Conservation (phyloP, 2,113 vertebrate genomes). For the Nothocercus nigrocapillus region DNA sequence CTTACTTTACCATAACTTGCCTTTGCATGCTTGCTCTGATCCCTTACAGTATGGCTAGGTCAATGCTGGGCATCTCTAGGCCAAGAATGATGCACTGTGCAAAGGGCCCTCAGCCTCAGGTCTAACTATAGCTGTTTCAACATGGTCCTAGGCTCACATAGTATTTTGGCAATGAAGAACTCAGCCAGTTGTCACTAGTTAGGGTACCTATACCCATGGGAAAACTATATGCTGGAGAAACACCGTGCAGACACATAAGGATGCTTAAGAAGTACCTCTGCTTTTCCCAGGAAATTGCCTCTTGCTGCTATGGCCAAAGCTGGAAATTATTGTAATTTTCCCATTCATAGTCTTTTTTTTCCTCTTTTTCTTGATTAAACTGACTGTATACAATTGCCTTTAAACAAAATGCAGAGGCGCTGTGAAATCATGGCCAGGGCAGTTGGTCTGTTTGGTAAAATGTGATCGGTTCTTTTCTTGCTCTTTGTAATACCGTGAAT, state of each 20-base stretch:
- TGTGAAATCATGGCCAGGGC: background rate
- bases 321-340: background rate
- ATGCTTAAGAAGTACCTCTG: background rate
- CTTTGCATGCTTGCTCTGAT: background rate
- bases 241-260: too few relatives aligned
- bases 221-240: background rate
- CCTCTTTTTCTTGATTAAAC: background rate
- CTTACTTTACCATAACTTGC: background rate
- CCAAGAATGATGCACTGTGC: background rate
- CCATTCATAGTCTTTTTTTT: background rate
- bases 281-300: background rate
- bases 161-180: background rate
- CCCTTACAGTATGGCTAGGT: background rate
- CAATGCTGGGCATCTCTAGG: background rate
- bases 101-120: background rate
- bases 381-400: background rate
- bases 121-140: background rate
- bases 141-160: accelerated
- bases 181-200: background rate
- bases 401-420: background rate
- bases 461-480: background rate
- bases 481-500: background rate
- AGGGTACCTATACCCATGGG: background rate
- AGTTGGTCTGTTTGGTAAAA: background rate
- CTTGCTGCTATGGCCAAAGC: background rate